Evolutionary conservation across 2,797 vertebrate genomes (phyloP), one percentile per base, ranked within the genome.

Genomic region (Circus cinereus): DNA sequence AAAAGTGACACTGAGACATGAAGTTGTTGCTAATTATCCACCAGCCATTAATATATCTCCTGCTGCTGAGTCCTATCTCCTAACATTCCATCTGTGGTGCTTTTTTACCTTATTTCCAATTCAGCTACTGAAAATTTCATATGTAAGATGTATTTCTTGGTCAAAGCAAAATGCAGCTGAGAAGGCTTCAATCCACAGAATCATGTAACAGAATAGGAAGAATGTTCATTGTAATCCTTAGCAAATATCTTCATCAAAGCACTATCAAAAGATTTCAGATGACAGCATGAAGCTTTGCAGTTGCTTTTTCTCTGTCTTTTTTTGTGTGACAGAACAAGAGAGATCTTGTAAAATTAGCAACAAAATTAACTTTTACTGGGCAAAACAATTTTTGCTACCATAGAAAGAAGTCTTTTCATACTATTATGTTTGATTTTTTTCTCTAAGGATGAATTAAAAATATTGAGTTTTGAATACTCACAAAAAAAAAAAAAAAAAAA

Each of bases 1-100:
- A 97, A 94, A 95, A 91, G 77, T 93, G 93, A 97, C 93, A 86
- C 92, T 68, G 92, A 95, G 93, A 97, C 78, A 89, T 57, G 38
- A 84, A 94, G 83, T 62, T 88, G 45, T 43, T 88, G 62, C 80
- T 97, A 96, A 97, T 97, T 95, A 91, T 65, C 90, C 93, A 96
- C 88, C 83, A 94, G 83, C 72, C 92, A 91, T 89, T 95, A 94
- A 96, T 96, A 89, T 57, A 90, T 22, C 76, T 89, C 94, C 90
- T 91, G 82, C 92, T 94, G 94, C 72, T 95, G 72, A 74, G 73
- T 57, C 26, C 57, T 32, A 70, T 83, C 88, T 85, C 84, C 86
- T 70, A 93, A 72, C 40, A 43, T 72, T 94, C 90, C 91, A 92
- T 92, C 94, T 95, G 92, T 76, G 86, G 87, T 85, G 75, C 24